Evolutionary conservation across 92 coral and sea anemone species (phyloP).

Genomic region (Muricea muricata): DNA sequence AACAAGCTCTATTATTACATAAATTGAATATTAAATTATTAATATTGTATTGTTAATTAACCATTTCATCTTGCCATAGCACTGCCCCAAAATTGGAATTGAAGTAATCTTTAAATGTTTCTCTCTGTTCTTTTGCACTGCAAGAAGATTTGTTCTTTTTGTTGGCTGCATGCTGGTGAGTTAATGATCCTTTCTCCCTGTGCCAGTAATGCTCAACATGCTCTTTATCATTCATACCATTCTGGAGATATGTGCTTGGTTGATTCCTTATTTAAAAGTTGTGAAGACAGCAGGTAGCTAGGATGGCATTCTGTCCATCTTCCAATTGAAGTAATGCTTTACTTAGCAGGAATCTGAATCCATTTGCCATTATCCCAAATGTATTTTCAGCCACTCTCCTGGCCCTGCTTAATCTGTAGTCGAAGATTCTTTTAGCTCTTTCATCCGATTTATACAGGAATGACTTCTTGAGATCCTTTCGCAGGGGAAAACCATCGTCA

Average conservation of each 20-base stretch:
- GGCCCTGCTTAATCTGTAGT: slow-evolving; percentile 7
- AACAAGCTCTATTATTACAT: too few species aligned
- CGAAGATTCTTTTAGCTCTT: slow-evolving; percentile 9
- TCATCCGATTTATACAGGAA: slow-evolving; percentile 4
- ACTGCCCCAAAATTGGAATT: slow-evolving; percentile 2
- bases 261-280: slow-evolving; percentile 13
- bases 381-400: neutral
- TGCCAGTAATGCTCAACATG: too few species aligned
- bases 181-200: too few species aligned
- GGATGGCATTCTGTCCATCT: slow-evolving; percentile 5
- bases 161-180: too few species aligned
- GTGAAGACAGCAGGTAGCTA: slow-evolving; percentile 27
- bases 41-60: slow-evolving; percentile 4
- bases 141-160: too few species aligned
- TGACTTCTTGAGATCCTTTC: slow-evolving; percentile 15
- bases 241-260: neutral
- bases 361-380: neutral
- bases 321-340: neutral
- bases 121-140: neutral
- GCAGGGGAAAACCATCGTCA: slow-evolving; percentile 20
- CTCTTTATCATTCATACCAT: neutral
- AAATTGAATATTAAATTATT: too few species aligned
- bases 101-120: slow-evolving; percentile 22
- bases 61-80: slow-evolving; percentile 27
- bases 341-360: slow-evolving; percentile 10